A percentile compares a stretch with the other conserved stretches of the same genome.
Conservation (phyloP, 2,797 vertebrate genomes). For the Aselliscus stoliczkanus region DNA sequence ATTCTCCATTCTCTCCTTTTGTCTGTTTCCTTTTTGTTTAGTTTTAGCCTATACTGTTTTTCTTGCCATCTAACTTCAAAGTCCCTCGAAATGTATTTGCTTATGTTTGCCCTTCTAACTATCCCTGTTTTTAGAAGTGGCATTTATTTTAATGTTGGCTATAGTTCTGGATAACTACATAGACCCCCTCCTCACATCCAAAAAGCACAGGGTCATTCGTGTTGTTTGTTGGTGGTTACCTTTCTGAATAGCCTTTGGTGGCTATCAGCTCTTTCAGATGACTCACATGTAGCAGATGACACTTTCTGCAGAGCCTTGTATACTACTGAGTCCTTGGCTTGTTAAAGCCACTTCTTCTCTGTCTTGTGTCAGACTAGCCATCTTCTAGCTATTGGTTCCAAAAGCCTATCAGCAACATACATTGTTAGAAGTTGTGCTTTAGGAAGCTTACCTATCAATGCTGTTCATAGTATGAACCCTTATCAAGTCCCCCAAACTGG, state of each 20-base stretch:
- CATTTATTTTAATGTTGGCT: constrained; percentile 62
- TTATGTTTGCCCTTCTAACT: not conserved
- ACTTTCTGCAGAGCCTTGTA: not conserved
- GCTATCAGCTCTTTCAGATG: not conserved
- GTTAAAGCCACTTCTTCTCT: not conserved
- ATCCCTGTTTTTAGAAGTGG: constrained; percentile 54
- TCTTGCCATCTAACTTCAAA: not conserved
- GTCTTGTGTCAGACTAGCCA: not conserved
- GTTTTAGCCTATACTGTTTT: constrained; percentile 11
- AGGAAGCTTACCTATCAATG: not conserved
- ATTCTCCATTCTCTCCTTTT: not conserved
- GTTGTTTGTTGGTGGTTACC: not conserved
- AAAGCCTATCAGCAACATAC: not conserved
- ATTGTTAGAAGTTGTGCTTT: not conserved
- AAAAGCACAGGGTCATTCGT: constrained; percentile 38
- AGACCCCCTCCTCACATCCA: not conserved
- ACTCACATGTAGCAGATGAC: not conserved
- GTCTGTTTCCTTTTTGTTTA: not conserved
- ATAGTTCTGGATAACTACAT: constrained; percentile 14
- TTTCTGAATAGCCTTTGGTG: not conserved
- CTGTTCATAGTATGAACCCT: not conserved
- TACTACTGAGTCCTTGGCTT: not conserved
- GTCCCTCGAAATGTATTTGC: constrained; percentile 26
- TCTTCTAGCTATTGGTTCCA: not conserved
- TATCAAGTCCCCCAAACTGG: not conserved